Evolutionary conservation across 2,113 vertebrate genomes (phyloP).

Genomic region (Anoura caudifer): DNA sequence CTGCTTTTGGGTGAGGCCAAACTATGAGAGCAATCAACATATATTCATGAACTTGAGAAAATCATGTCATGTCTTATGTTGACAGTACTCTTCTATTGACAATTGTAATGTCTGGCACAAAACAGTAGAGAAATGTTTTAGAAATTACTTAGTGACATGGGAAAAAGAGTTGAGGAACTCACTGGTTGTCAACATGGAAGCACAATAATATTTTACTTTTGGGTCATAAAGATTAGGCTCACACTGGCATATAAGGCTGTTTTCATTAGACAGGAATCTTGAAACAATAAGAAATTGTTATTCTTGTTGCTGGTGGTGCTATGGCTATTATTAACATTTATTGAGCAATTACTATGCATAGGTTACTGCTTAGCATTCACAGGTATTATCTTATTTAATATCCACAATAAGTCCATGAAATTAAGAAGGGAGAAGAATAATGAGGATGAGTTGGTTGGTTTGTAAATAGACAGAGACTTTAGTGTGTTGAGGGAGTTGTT

Average conservation of each 20-base stretch:
- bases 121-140: not conserved
- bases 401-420: not conserved
- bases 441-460: not conserved
- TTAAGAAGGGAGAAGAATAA: not conserved
- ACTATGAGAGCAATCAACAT: not conserved
- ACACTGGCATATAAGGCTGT: not conserved
- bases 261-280: not conserved
- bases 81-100: not conserved
- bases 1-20: not conserved
- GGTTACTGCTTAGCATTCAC: not conserved
- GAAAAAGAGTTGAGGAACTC: not conserved
- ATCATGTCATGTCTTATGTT: not conserved
- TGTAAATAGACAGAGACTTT: not conserved
- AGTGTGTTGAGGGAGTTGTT: not conserved
- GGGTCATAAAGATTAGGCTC: not conserved
- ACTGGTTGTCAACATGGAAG: not conserved
- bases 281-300: not conserved
- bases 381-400: not conserved
- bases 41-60: not conserved
- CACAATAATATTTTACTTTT: not conserved
- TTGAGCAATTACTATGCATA: not conserved
- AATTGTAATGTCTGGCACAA: not conserved
- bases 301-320: not conserved
- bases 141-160: not conserved
- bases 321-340: not conserved